Evolutionary conservation across 2,888 invertebrate species (phyloP).

Genomic region (Alloplasta piceator): DNA sequence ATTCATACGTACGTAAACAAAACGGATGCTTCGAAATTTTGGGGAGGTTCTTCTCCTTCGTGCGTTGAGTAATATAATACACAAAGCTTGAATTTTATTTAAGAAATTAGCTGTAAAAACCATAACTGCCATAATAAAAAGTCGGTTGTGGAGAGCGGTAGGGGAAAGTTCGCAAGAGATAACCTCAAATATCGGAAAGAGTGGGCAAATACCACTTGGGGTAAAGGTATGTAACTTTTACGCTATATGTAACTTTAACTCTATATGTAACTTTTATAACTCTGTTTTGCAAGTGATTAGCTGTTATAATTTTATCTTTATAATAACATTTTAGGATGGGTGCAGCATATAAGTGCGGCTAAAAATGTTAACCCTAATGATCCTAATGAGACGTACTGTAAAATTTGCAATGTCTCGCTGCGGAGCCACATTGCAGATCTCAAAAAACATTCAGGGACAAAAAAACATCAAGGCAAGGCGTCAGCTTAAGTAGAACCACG

Average conservation of each 20-base stretch:
- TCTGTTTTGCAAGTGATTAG: not conserved
- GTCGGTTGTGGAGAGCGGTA: not conserved
- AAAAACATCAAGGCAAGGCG: not conserved
- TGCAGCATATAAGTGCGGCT: slow-evolving; percentile 1
- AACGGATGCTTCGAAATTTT: no score
- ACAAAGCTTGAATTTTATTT: no score
- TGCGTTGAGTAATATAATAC: no score
- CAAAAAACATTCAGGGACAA: not conserved
- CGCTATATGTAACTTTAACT: no score
- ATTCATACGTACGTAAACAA: no score
- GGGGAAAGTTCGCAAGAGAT: slow-evolving; percentile 12
- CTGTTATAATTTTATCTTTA: not conserved
- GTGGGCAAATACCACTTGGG: not conserved
- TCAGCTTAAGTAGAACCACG: not conserved
- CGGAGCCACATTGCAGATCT: slow-evolving; percentile 4
- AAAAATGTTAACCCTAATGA: not conserved
- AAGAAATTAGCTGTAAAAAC: no score
- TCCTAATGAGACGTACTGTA: not conserved
- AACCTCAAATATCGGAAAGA: not conserved
- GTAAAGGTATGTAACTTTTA: slow-evolving; percentile 5
- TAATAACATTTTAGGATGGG: not conserved
- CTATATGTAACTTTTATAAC: no score
- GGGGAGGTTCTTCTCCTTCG: no score
- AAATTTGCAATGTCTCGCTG: not conserved
- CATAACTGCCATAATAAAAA: not conserved